Evolutionary conservation across 2,888 invertebrate genomes (phyloP), one percentile per base, ranked within the genome.

Genomic region (Petrolisthes manimaculis): DNA sequence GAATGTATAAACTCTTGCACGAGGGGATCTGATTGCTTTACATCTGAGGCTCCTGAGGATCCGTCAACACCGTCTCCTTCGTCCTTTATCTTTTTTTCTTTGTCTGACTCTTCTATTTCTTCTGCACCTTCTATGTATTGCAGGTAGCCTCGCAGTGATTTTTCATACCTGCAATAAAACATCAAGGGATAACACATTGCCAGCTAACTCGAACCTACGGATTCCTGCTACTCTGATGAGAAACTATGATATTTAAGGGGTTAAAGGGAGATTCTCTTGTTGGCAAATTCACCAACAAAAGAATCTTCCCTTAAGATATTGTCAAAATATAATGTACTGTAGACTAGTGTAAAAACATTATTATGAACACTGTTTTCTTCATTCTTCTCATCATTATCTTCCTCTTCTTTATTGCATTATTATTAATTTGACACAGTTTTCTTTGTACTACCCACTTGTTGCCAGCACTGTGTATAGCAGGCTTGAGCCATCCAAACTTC

Each of bases 401-500:
- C 37, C 37, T 37, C 37, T 37, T 37, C 37, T 37, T 37, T 37
- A 37, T 37, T 37, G 37, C 37, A 37, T 37, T 37, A 37, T 37
- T 37, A 37, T 37, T 37, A 2, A 18, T 78, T 78, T 9, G 53
- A 81, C 71, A 55, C n/a, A 54, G 24, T 37, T 37, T 37, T 37
- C 37, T 37, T 37, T 37, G 37, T 37, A 37, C 1, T 37, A 56
- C 86, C 84, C 55, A 88, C 86, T 86, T 90, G 77, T 88, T 88
- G 82, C 83, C 88, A 71, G 90, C 90, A 83, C 84, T 83, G 67
- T 88, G 74, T 9, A 86, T 71, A 9, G 88, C 88, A 61, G 88
- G 88, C 55, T 90, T 90, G 53, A 90, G 83, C 90, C 90, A 90
- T 4, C 86, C 79, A 75, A 90, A 90, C 14, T 88, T 77, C 55